A percentile compares a stretch with the other conserved stretches of the same genome.
These are phyloP conservation scores for Iselma pallidipennis DNA, from an alignment of 2,888 invertebrate genomes.

Conservation along the genomic window DNA sequence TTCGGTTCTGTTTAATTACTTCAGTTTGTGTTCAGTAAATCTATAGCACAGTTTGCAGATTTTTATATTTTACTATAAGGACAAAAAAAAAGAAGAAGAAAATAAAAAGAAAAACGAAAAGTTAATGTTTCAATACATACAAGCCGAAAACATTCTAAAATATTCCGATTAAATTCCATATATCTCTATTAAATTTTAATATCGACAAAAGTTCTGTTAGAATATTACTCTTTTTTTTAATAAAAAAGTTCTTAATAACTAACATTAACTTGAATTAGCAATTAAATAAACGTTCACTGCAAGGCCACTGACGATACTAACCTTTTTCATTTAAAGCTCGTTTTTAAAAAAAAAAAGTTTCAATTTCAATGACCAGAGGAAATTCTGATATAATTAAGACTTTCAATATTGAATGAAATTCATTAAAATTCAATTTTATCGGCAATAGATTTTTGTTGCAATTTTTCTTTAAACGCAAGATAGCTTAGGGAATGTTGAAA, in stretches of 20 bases:
- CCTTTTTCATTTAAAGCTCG: background rate
- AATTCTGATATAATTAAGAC: background rate
- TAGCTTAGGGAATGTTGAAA: too few relatives aligned
- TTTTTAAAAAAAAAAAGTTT: background rate
- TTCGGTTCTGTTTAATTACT: constrained; percentile 29
- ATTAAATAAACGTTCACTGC: background rate
- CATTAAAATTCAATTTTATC: background rate
- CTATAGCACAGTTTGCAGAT: constrained; percentile 16
- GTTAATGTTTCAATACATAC: background rate
- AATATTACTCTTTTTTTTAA: background rate
- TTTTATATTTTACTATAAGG: constrained; percentile 4
- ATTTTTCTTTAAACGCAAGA: too few relatives aligned
- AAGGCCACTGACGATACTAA: background rate
- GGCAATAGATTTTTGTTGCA: background rate
- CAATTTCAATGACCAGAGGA: background rate
- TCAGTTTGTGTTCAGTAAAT: constrained; percentile 23
- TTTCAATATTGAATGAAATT: background rate
- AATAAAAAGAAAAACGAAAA: background rate
- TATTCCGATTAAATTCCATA: background rate
- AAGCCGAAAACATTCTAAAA: background rate
- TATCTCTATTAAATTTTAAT: background rate
- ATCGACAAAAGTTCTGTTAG: background rate
- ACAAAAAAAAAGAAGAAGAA: background rate
- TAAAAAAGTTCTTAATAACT: background rate
- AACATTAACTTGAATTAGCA: background rate